Evolutionary conservation across 2,888 invertebrate species (phyloP).

Genomic region (Cartodere bifasciata): DNA sequence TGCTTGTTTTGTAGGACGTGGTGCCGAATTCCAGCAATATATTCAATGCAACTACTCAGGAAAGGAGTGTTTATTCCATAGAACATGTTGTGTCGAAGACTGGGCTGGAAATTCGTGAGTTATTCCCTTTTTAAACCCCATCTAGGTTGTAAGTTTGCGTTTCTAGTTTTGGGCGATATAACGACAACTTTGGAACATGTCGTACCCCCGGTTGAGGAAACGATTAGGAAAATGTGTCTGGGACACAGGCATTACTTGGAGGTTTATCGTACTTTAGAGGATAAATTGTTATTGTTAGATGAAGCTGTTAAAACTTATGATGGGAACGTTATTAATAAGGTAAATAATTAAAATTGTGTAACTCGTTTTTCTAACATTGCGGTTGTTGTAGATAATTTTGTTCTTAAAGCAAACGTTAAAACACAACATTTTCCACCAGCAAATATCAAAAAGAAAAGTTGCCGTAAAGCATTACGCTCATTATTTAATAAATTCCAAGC

Average conservation of each 20-base stretch:
- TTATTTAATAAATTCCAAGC: constrained; percentile 55
- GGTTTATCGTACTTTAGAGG: constrained; percentile 38
- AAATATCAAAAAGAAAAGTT: constrained; percentile 53
- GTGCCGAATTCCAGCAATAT: no score
- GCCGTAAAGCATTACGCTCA: constrained; percentile 64
- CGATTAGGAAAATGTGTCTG: constrained; percentile 39
- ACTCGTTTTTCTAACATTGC: constrained; percentile 3
- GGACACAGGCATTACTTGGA: constrained; percentile 40
- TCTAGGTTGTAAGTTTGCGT: constrained; percentile 11
- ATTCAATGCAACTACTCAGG: no score
- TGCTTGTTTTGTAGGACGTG: no score
- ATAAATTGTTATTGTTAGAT: constrained; percentile 59
- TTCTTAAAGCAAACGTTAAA: constrained; percentile 65
- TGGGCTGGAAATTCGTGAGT: constrained; percentile 9
- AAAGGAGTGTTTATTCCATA: no score
- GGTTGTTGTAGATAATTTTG: constrained; percentile 48
- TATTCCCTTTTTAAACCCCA: constrained; percentile 3
- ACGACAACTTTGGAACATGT: constrained; percentile 18
- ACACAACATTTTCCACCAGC: constrained; percentile 52
- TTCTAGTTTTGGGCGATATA: constrained; percentile 37
- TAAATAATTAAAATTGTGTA: no score
- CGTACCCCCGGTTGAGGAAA: constrained; percentile 33
- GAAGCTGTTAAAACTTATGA: constrained; percentile 57
- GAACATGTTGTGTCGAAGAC: constrained; percentile 12
- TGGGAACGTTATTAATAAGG: constrained; percentile 53